phyloP scores from a whole-genome alignment of 2,888 invertebrate species.

The Leptogaster cylindrica region DNA sequence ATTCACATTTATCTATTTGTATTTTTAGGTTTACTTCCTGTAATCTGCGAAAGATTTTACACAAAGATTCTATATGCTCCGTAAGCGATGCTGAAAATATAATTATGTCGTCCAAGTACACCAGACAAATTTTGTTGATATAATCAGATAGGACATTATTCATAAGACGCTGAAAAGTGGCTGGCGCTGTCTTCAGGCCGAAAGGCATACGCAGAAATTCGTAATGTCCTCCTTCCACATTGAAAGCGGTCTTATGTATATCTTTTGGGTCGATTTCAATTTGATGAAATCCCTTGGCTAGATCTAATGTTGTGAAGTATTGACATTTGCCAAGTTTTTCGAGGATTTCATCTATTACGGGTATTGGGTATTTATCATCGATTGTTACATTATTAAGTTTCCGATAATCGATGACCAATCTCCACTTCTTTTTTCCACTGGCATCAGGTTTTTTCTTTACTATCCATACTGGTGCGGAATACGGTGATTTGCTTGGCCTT shows the following conservation, averaged over 20 bases:
- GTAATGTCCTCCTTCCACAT: slow-evolving; percentile 33
- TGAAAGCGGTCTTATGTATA: slow-evolving; percentile 36
- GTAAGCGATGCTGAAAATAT: slow-evolving; percentile 42
- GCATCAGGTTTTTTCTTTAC: slow-evolving; percentile 39
- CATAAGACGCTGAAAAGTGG: slow-evolving; percentile 45
- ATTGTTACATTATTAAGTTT: slow-evolving; percentile 34
- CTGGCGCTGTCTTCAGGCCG: slow-evolving; percentile 43
- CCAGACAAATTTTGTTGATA: slow-evolving; percentile 42
- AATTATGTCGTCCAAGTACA: slow-evolving; percentile 46
- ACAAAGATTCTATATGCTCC: slow-evolving; percentile 41
- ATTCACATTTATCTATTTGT: slow-evolving; percentile 46
- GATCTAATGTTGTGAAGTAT: slow-evolving; percentile 41
- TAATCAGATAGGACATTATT: slow-evolving; percentile 44
- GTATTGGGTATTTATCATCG: slow-evolving; percentile 41
- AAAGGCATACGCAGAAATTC: slow-evolving; percentile 42
- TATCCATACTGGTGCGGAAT: slow-evolving; percentile 37
- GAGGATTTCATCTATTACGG: slow-evolving; percentile 37
- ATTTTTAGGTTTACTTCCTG: slow-evolving; percentile 32
- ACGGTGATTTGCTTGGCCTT: slow-evolving; percentile 36
- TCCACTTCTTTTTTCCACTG: slow-evolving; percentile 21
- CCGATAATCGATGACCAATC: slow-evolving; percentile 26
- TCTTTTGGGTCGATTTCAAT: background rate
- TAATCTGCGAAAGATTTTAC: slow-evolving; percentile 41
- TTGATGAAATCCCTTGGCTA: slow-evolving; percentile 24
- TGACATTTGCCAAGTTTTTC: slow-evolving; percentile 41